Evolutionary conservation across 2,113 vertebrate species (phyloP).

Genomic region (Psophia crepitans): DNA sequence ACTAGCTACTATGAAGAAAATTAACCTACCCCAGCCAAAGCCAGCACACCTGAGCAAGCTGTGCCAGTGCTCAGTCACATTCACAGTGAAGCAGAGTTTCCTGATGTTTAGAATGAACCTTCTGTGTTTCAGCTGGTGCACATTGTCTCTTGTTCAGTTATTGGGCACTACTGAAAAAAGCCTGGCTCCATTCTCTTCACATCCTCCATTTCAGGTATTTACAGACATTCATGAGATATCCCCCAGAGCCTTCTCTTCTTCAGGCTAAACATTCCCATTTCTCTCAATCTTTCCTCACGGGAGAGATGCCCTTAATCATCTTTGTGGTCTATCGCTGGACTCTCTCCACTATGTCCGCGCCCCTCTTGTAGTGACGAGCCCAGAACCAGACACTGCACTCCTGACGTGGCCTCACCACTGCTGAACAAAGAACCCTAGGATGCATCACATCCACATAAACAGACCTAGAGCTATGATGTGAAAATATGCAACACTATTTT

Average conservation of each 20-base stretch:
- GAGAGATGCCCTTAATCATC: background rate
- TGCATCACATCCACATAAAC: background rate
- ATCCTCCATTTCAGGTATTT: background rate
- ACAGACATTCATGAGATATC: background rate
- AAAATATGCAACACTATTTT: background rate
- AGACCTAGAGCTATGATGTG: background rate
- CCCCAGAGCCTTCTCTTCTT: background rate
- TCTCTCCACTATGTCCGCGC: background rate
- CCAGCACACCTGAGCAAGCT: no score
- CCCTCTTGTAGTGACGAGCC: background rate
- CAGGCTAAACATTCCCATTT: background rate
- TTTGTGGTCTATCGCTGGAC: background rate
- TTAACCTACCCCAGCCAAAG: no score
- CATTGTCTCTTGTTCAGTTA: no score
- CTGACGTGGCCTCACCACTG: accelerated
- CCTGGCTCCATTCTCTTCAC: background rate
- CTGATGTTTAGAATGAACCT: no score
- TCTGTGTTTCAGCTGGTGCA: no score
- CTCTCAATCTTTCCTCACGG: background rate
- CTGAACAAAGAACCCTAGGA: background rate
- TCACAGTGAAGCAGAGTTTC: no score
- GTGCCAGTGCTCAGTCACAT: no score
- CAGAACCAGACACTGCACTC: background rate
- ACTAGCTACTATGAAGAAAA: no score
- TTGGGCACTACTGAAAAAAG: background rate